Conservation (phyloP, 1,140 invertebrate species). For the Anadara kagoshimensis region DNA sequence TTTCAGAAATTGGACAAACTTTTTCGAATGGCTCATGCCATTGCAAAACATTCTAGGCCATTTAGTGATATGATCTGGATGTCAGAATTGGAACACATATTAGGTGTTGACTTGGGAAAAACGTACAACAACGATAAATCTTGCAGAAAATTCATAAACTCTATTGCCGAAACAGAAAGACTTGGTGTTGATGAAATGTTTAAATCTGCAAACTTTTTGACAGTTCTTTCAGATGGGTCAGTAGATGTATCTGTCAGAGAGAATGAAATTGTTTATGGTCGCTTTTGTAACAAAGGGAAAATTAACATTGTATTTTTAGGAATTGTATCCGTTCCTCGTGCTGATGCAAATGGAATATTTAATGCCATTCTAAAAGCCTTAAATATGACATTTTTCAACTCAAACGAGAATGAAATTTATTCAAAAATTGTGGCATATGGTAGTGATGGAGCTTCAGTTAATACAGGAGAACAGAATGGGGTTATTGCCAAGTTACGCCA, state of each 20-base stretch:
- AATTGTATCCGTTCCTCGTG: not conserved
- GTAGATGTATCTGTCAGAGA: slow-evolving; percentile 5
- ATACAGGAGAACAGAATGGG: slow-evolving; percentile 2
- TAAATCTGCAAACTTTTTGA: not conserved
- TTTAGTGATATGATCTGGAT: not conserved
- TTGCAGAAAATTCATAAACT: not conserved
- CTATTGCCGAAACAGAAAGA: slow-evolving; percentile 4
- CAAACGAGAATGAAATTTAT: not conserved
- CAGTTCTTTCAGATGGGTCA: slow-evolving; percentile 19
- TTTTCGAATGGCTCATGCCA: slow-evolving; percentile 1
- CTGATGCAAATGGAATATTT: slow-evolving; percentile 10
- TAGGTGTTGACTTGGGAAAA: not conserved
- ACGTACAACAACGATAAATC: not conserved
- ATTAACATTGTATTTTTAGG: slow-evolving; percentile 9
- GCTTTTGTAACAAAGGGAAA: not conserved
- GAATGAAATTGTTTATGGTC: slow-evolving; percentile 15
- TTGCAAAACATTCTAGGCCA: not conserved
- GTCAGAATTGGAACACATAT: slow-evolving; percentile 6
- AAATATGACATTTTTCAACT: slow-evolving; percentile 8
- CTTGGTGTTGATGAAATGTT: not conserved
- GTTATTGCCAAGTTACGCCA: not conserved
- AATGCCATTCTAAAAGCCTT: slow-evolving; percentile 8
- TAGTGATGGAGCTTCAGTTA: slow-evolving; percentile 19
- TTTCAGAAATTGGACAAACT: not conserved
- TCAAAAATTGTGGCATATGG: slow-evolving; percentile 11